Percentiles rank a stretch among this genome's conserved stretches.
Conservation (phyloP, 2,113 vertebrate species). For the Ranitomeya variabilis region DNA sequence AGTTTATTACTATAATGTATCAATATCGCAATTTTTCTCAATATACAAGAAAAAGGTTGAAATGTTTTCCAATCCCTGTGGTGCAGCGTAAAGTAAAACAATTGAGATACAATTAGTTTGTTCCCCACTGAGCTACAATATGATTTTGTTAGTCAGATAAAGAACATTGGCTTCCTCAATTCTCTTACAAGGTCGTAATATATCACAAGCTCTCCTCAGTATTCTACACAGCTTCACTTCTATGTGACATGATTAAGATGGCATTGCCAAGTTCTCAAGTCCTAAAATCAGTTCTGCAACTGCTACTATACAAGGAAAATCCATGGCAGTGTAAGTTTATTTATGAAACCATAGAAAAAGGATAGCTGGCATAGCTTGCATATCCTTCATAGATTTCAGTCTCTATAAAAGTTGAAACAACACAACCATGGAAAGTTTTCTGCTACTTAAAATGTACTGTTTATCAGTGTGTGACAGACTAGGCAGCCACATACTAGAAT, state of each 20-base stretch:
- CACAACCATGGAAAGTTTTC: too few species aligned
- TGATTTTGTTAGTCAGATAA: conserved; percentile 34
- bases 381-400: too few species aligned
- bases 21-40: conserved; percentile 21
- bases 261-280: not conserved
- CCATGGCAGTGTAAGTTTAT: too few species aligned
- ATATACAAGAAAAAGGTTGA: not conserved
- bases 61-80: not conserved
- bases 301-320: too few species aligned
- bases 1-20: conserved; percentile 25
- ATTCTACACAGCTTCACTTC: not conserved
- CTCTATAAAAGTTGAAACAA: too few species aligned
- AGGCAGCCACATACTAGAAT: too few species aligned
- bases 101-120: conserved; percentile 37
- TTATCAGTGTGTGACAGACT: too few species aligned
- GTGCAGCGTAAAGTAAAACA: conserved; percentile 30
- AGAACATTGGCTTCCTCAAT: conserved; percentile 19
- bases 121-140: conserved; percentile 16
- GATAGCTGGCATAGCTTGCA: too few species aligned
- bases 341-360: too few species aligned
- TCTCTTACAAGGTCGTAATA: conserved; percentile 17
- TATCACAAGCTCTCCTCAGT: not conserved
- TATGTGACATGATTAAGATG: conserved; percentile 6
- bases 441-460: too few species aligned
- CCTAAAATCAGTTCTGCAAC: too few species aligned